Percentiles rank a stretch among this genome's conserved stretches.
Evolutionary conservation across 2,113 vertebrate species (phyloP).

Genomic region (Pterocles gutturalis): DNA sequence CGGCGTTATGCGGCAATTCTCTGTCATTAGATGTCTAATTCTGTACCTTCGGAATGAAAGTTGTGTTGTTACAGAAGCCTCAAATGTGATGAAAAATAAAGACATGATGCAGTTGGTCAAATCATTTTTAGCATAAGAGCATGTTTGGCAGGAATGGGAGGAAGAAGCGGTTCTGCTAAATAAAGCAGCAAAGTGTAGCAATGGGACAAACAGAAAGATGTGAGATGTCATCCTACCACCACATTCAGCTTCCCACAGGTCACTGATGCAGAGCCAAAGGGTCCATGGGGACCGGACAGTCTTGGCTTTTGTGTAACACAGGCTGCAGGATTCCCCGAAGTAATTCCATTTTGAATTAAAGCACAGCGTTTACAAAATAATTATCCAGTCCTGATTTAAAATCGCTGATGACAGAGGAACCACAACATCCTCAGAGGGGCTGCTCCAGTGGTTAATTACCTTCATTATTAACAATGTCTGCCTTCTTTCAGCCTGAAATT

Average conservation of each 20-base stretch:
- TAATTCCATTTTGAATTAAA: neutral
- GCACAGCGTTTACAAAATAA: neutral
- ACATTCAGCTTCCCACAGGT: neutral
- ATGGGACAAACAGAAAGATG: neutral
- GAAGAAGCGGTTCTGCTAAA: neutral
- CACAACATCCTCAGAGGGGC: neutral
- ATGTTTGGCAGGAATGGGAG: neutral
- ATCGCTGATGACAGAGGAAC: neutral
- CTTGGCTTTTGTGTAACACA: neutral
- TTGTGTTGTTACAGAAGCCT: neutral
- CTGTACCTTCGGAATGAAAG: neutral
- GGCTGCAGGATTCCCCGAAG: neutral
- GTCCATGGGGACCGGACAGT: accelerated
- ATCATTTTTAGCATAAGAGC: neutral
- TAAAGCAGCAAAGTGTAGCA: neutral
- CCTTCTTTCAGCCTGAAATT: neutral
- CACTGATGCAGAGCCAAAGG: neutral
- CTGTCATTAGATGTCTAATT: neutral
- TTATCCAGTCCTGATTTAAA: neutral
- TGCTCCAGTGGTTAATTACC: conserved; percentile 4
- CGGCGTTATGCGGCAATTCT: neutral
- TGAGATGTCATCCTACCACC: neutral
- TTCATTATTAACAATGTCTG: neutral
- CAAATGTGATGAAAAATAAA: neutral
- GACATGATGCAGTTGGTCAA: neutral